Evolutionary conservation across 30 jellyfish, hydroid and myxozoan species (phyloP).

Genomic region (Nemopilema nomurai): DNA sequence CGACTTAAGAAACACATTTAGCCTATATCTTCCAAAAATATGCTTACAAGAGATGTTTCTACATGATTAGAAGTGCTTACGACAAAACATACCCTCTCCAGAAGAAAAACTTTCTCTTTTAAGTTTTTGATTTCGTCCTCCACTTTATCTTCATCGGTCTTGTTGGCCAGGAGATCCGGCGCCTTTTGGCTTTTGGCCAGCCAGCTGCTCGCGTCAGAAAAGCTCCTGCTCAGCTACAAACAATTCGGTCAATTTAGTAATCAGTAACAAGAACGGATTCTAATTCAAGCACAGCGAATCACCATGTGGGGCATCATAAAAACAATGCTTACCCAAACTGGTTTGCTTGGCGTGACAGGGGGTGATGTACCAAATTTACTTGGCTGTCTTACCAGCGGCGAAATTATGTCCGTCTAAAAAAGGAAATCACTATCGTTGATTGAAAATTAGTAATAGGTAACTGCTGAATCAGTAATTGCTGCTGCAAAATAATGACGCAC

Average conservation of each 20-base stretch:
- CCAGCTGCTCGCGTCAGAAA: constrained; percentile 68
- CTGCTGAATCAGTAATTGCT: not conserved
- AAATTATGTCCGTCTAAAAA: constrained; percentile 41
- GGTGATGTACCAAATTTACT: constrained; percentile 23
- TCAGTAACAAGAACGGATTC: not conserved
- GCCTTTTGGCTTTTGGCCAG: not conserved
- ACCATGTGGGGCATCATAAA: no score
- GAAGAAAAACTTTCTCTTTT: constrained; percentile 15
- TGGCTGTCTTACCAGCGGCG: constrained; percentile 47
- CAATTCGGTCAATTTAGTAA: not conserved
- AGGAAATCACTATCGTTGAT: not conserved
- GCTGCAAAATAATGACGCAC: not conserved
- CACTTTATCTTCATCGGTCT: constrained; percentile 55
- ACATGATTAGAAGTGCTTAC: no score
- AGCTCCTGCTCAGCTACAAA: constrained; percentile 46
- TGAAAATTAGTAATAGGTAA: not conserved
- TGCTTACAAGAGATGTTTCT: not conserved
- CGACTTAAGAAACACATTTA: no score
- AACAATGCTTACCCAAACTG: constrained; percentile 22
- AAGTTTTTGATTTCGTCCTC: constrained; percentile 36
- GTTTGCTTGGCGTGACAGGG: constrained; percentile 43
- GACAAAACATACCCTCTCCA: constrained; percentile 39
- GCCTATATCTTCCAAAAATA: not conserved
- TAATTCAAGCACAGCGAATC: not conserved
- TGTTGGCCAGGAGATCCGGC: constrained; percentile 4